Percentiles rank a stretch among this genome's conserved stretches.
phyloP scores from a whole-genome alignment of 2,888 invertebrate species.

The Lutraria lutraria region DNA sequence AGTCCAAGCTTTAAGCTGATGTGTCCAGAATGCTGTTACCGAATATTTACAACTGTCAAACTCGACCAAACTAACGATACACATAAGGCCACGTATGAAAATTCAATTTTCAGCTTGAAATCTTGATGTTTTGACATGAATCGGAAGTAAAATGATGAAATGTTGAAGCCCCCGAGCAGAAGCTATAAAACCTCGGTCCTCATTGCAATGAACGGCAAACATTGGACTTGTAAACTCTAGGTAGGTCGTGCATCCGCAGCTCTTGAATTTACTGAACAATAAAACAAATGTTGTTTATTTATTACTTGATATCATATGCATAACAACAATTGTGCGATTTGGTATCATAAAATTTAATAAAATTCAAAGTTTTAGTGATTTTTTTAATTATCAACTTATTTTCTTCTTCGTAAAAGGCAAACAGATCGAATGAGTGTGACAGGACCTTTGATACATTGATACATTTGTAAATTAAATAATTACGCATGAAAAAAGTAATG shows the following conservation, averaged over 20 bases:
- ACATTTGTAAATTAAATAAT: background rate
- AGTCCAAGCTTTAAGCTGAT: background rate
- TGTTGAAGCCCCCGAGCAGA: background rate
- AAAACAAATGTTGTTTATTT: background rate
- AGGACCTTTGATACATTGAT: background rate
- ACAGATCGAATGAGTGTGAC: background rate
- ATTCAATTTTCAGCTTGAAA: conserved; percentile 35
- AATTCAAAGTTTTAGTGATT: background rate
- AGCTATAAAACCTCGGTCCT: conserved; percentile 31
- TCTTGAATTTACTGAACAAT: background rate
- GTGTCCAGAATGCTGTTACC: conserved; percentile 16
- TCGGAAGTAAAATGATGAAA: conserved; percentile 53
- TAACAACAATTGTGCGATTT: too few species aligned
- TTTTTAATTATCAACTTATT: background rate
- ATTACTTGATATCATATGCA: too few species aligned
- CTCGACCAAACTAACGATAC: conserved; percentile 40
- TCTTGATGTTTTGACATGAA: conserved; percentile 53
- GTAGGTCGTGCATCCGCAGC: background rate
- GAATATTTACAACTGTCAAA: conserved; percentile 5
- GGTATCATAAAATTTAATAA: too few species aligned
- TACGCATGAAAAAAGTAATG: background rate
- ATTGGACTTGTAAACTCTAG: conserved; percentile 5
- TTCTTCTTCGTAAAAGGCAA: background rate
- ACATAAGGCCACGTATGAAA: conserved; percentile 54
- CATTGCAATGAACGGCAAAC: background rate